Conservation (phyloP, 2,797 vertebrate species). For the Sebastes flavidus region DNA sequence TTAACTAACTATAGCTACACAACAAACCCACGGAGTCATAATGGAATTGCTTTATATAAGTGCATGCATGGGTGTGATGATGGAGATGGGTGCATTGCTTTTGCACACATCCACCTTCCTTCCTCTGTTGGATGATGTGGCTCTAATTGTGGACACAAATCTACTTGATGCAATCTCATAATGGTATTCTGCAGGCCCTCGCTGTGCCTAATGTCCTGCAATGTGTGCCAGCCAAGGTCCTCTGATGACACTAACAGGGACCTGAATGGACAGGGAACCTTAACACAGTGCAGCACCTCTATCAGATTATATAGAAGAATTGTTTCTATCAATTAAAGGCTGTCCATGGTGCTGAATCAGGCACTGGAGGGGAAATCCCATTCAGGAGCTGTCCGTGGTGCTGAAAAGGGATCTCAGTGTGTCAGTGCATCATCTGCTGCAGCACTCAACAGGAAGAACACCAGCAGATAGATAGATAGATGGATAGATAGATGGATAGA, state of each 20-base stretch:
- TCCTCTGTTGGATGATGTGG: neutral
- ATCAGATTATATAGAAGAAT: neutral
- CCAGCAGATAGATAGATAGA: neutral
- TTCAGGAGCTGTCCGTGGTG: slow-evolving; percentile 14
- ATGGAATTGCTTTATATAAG: neutral
- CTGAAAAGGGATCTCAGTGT: slow-evolving; percentile 1
- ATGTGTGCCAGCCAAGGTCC: neutral
- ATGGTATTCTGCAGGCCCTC: neutral
- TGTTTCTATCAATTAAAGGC: neutral
- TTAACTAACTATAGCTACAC: slow-evolving; percentile 31
- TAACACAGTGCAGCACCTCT: neutral
- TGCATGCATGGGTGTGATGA: neutral
- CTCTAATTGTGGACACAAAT: slow-evolving; percentile 4
- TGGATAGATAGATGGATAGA: neutral
- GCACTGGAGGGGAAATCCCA: neutral
- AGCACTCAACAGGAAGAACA: neutral
- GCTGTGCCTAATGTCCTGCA: neutral
- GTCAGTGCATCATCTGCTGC: neutral
- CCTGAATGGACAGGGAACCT: neutral
- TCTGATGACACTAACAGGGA: neutral
- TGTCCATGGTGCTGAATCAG: slow-evolving; percentile 15
- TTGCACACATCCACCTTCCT: neutral
- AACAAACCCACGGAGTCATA: neutral
- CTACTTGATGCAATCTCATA: neutral
- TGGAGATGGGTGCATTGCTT: neutral